phyloP scores from a whole-genome alignment of 1,140 invertebrate genomes.

The Dinoponera quadriceps region DNA sequence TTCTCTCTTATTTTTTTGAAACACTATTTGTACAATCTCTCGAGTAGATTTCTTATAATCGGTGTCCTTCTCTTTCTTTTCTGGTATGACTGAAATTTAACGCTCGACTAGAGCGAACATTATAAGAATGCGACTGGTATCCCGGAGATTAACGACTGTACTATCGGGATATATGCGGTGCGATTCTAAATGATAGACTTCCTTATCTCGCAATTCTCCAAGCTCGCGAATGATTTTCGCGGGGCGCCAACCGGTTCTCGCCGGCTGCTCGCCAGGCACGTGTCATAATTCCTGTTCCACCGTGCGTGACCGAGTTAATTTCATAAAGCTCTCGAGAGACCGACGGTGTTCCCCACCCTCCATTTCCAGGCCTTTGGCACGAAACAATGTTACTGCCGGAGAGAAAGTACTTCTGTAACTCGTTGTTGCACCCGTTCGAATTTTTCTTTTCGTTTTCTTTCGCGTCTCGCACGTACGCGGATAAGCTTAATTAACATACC shows the following conservation, averaged over 20 bases:
- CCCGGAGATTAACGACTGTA: slow-evolving; percentile 14
- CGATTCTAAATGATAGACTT: slow-evolving; percentile 36
- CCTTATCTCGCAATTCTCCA: slow-evolving; percentile 26
- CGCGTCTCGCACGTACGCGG: background rate
- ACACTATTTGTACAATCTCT: background rate
- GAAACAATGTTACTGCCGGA: slow-evolving; percentile 37
- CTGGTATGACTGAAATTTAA: background rate
- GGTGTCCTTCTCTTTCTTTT: background rate
- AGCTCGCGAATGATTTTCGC: slow-evolving; percentile 28
- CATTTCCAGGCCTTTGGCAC: background rate
- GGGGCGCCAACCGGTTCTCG: slow-evolving; percentile 59
- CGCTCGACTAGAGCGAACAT: background rate
- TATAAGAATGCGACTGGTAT: slow-evolving; percentile 18
- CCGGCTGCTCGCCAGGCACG: slow-evolving; percentile 60
- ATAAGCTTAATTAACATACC: background rate
- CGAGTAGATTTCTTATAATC: background rate
- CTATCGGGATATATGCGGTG: slow-evolving; percentile 13
- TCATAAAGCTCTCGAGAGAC: slow-evolving; percentile 53
- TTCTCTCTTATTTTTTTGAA: background rate
- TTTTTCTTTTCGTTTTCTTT: slow-evolving; percentile 8
- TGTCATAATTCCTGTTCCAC: slow-evolving; percentile 61
- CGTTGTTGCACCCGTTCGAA: slow-evolving; percentile 6
- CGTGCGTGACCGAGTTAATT: slow-evolving; percentile 67
- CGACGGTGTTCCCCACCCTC: background rate
- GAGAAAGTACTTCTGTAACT: slow-evolving; percentile 56